Evolutionary conservation across 2,797 vertebrate species (phyloP), one percentile per base, ranked within the genome.

Genomic region (Galaxias olidus): DNA sequence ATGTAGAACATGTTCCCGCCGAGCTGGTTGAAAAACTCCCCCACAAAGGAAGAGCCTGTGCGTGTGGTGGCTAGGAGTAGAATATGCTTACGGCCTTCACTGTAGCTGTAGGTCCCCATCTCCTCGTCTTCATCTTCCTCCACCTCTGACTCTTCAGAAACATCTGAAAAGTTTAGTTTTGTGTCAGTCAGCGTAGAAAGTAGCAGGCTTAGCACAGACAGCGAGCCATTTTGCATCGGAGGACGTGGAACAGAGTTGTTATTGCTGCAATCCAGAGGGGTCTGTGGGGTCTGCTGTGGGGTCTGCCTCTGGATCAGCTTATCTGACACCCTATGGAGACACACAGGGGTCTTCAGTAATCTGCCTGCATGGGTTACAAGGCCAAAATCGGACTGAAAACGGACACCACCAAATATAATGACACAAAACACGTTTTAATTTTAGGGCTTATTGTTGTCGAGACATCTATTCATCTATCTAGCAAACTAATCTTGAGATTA

Each of bases 21-120:
- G 72, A 98, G 96, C 86, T 98, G 98, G 90, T 99, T 98, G 86
- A 99, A 99, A 78, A 99, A 98, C 79, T 99, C 96, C 0, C 97
- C 97, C 1, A 98, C 95, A 0, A 99, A 98, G 0, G 97, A 98
- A 59, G 97, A 99, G 40, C 97, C 97, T 0, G 97, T 98, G 81
- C 97, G 94, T 0, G 97, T 98, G 13, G 96, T 96, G 66, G 97
- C 95, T 84, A 99, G 88, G 41, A 98, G 85, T 43, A 99, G 93
- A 65, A 99, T 85, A 17, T 98, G 96, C 63, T 94, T 95, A 41
- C 87, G 53, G 9, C 4, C 81, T 75, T 92, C 76, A 0, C 93
- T 94, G 80, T 94, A 75, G 73, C 96, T 95, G 73, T 84, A 91
- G 30, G 30, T 30, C 30, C 30, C 30, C 30, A 30, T 30, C 30